phyloP scores from a whole-genome alignment of 1,140 invertebrate genomes.

The Tetraneura akinire region DNA sequence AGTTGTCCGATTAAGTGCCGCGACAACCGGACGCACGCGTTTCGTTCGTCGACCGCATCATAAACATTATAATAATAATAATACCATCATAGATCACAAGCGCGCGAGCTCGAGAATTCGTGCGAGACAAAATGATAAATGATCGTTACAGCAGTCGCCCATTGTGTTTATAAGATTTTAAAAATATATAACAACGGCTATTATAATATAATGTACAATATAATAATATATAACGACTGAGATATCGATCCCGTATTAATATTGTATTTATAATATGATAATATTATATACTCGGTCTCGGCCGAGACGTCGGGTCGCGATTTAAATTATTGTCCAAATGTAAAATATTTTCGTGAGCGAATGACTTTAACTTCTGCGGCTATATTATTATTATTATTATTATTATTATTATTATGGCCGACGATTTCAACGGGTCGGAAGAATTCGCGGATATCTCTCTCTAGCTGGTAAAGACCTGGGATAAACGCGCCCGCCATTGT shows the following conservation, averaged over 20 bases:
- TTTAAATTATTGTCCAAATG: background rate
- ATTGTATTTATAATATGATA: no score
- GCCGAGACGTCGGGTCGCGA: background rate
- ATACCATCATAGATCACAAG: slow-evolving; percentile 12
- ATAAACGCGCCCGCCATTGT: slow-evolving; percentile 21
- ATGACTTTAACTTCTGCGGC: background rate
- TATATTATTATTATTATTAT: no score
- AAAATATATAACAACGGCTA: background rate
- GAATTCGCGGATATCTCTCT: slow-evolving; percentile 31
- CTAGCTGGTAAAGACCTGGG: no score
- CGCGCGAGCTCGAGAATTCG: background rate
- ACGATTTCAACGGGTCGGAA: background rate
- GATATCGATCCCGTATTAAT: background rate
- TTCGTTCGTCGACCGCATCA: background rate
- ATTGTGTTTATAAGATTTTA: background rate
- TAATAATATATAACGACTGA: background rate
- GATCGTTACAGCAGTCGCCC: background rate
- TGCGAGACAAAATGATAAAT: slow-evolving; percentile 27
- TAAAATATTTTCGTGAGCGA: background rate
- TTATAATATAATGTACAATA: background rate
- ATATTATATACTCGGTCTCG: no score
- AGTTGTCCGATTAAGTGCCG: no score
- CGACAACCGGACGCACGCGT: background rate
- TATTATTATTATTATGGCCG: background rate
- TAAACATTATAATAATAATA: no score